Base-by-base conservation (phyloP, 2,113 vertebrate species). In the Tursiops truncatus region DNA sequence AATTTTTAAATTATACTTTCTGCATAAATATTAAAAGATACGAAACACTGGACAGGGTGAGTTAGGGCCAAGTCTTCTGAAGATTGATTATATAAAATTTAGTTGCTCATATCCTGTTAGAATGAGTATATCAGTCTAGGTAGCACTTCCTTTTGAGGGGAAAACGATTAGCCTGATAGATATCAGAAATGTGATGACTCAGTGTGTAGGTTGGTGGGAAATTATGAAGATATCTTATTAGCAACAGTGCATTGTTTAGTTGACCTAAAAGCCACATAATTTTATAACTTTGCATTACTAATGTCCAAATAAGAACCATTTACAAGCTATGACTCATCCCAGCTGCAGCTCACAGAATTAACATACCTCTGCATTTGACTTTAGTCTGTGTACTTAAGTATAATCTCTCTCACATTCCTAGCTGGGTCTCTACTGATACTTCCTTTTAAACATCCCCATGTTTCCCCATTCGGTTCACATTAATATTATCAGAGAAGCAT, bases 311-410 rank as follows among this genome's bases (percentile, higher is more conserved):
- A 90, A 96, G 36, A 81, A 96, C 71, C 8, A 10, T 85, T 91
- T 91, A 86, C 36, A 98, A 93, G 8, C 33, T 97, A 47, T 83
- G 50, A 97, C 71, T 97, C 73, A 85, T 95, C 12, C 33, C 28
- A 96, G 9, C 38, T 93, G 25, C 31, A 97, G 31, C 53, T 44
- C 87, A 20, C 6, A 47, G 60, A n/a, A 23, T 89, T 95, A 86
- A 82, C 41, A 92, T 94, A 97, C 58, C 92, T 70, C 21, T 13
- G 53, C 87, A 33, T 80, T 94, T 62, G 44, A 38, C 21, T 98
- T 93, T 47, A 96, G 85, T 96, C 91, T 93, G 47, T 33, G 84
- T 86, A 73, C 53, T n/a, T 62, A 38, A 93, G 31, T 82, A 21
- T 87, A 91, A 28, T 94, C 18, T 81, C 56, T 95, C 90, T 41